Conservation (phyloP, 2,888 invertebrate species). For the Agonopterix arenella region DNA sequence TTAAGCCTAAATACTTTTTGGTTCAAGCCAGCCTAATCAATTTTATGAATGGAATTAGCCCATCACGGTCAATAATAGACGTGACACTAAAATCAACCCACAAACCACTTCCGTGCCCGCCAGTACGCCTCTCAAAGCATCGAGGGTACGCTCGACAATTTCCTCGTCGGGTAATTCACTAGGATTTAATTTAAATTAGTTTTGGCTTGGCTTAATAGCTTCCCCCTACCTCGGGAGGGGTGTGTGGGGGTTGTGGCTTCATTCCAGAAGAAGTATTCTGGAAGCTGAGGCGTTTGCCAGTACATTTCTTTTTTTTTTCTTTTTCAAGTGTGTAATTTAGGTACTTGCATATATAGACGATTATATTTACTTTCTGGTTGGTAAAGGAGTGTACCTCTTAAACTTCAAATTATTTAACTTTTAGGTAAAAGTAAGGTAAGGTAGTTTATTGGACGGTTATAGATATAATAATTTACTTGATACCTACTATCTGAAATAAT, state of each 20-base stretch:
- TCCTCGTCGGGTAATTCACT: slow-evolving; percentile 82
- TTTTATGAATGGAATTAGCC: too few species aligned
- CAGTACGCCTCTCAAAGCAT: slow-evolving; percentile 58
- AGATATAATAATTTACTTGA: too few species aligned
- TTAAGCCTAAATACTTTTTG: too few species aligned
- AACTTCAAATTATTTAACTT: too few species aligned
- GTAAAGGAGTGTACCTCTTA: neutral
- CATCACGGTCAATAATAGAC: neutral
- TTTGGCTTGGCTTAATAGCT: slow-evolving; percentile 93
- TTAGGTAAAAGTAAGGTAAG: too few species aligned
- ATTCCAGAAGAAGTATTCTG: slow-evolving; percentile 53
- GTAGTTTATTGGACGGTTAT: too few species aligned
- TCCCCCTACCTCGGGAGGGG: slow-evolving; percentile 71
- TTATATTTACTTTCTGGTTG: neutral
- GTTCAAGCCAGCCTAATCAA: too few species aligned
- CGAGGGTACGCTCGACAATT: slow-evolving; percentile 76
- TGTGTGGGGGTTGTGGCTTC: slow-evolving; percentile 54
- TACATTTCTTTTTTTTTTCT: neutral
- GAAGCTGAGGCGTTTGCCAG: slow-evolving; percentile 16
- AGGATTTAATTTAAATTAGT: slow-evolving; percentile 87
- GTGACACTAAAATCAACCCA: neutral
- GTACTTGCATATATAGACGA: neutral
- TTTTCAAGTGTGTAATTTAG: neutral
- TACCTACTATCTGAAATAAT: too few species aligned
- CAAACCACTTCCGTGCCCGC: slow-evolving; percentile 23